Percentiles rank a stretch among this genome's conserved stretches.
Conservation (phyloP, 2,113 vertebrate genomes). For the Lanius collurio region DNA sequence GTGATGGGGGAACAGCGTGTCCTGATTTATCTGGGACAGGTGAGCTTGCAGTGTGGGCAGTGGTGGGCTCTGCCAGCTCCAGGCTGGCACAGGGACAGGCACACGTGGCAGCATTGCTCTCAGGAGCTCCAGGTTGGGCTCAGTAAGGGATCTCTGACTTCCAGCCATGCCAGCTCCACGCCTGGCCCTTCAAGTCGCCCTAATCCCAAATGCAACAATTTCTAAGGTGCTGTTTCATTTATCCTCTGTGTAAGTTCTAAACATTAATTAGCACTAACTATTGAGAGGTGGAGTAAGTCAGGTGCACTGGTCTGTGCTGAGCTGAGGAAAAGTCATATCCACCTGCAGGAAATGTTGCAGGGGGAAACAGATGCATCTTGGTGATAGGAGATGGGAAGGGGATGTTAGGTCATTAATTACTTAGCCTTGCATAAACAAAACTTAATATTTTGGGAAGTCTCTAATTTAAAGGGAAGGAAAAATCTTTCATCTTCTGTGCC, state of each 20-base stretch:
- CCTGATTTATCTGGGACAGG: neutral
- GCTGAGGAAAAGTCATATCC: conserved; percentile 46
- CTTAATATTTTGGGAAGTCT: conserved; percentile 61
- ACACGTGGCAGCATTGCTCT: neutral
- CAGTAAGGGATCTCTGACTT: neutral
- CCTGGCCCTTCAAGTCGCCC: neutral
- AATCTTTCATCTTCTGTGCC: conserved; percentile 32
- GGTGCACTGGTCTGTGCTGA: conserved; percentile 29
- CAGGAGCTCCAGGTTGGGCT: neutral
- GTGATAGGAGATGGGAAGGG: conserved; percentile 76
- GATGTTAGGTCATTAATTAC: conserved; percentile 78
- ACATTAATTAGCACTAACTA: neutral
- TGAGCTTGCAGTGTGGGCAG: neutral
- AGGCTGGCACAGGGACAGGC: neutral
- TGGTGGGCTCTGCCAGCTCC: neutral
- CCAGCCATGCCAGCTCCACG: neutral
- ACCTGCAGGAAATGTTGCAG: conserved; percentile 70
- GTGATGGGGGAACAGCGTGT: neutral
- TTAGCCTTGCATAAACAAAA: conserved; percentile 71
- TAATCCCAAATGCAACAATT: neutral
- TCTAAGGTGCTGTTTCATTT: neutral
- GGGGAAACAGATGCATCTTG: conserved; percentile 76
- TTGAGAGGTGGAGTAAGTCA: conserved; percentile 13
- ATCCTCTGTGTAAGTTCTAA: neutral
- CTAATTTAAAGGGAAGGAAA: conserved; percentile 59